phyloP scores from a whole-genome alignment of 2,888 invertebrate species.

The Frankliniella intonsa region DNA sequence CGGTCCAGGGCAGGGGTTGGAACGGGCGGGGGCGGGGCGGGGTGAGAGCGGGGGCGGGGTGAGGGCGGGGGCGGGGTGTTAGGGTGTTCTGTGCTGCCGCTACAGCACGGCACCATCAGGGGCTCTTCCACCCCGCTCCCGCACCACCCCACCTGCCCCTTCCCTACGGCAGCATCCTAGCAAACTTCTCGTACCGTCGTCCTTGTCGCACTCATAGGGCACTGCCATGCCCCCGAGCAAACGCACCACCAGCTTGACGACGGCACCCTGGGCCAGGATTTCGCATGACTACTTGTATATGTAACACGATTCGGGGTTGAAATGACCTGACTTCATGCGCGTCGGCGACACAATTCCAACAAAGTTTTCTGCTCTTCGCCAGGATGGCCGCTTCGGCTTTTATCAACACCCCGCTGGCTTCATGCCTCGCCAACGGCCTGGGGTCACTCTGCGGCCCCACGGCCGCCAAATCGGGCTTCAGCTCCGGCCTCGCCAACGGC shows the following conservation, averaged over 20 bases:
- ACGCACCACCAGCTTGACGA: neutral
- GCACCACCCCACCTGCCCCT: too few relatives aligned
- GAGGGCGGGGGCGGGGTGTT: neutral
- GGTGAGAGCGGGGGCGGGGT: neutral
- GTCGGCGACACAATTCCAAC: too few relatives aligned
- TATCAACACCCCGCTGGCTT: conserved; percentile 2
- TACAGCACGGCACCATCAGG: too few relatives aligned
- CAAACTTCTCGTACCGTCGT: neutral
- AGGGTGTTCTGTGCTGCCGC: too few relatives aligned
- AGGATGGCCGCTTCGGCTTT: neutral
- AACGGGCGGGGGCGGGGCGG: neutral
- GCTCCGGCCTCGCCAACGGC: neutral
- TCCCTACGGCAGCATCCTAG: too few relatives aligned
- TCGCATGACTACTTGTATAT: too few relatives aligned
- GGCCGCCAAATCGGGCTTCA: neutral
- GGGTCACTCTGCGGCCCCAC: neutral
- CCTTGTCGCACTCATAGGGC: too few relatives aligned
- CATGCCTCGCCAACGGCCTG: conserved; percentile 6
- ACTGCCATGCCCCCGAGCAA: neutral
- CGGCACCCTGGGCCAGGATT: neutral
- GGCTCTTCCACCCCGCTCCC: too few relatives aligned
- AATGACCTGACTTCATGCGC: too few relatives aligned
- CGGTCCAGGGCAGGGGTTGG: neutral
- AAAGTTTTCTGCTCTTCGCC: neutral
- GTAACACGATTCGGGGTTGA: too few relatives aligned